A percentile compares a stretch with the other conserved stretches of the same genome.
Evolutionary conservation across 2,113 vertebrate species (phyloP).

Genomic region (Pteronura brasiliensis): DNA sequence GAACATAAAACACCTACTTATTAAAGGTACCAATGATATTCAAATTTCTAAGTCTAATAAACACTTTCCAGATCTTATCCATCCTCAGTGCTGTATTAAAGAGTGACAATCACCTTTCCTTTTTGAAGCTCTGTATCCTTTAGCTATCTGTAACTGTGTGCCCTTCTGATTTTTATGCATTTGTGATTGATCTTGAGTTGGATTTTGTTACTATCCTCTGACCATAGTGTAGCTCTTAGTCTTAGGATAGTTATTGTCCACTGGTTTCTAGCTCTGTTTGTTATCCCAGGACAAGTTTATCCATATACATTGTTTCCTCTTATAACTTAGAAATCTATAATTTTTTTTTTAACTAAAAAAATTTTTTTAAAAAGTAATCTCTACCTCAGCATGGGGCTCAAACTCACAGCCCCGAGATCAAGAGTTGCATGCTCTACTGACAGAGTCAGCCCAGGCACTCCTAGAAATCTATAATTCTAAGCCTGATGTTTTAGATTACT

Average conservation of each 20-base stretch:
- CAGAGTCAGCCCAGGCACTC: not conserved
- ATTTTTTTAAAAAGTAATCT: not conserved
- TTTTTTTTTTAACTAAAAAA: not conserved
- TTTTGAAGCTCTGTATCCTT: not conserved
- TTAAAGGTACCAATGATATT: not conserved
- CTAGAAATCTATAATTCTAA: not conserved
- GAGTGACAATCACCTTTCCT: not conserved
- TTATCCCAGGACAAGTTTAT: not conserved
- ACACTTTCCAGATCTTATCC: not conserved
- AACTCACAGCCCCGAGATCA: not conserved
- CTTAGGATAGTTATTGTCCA: not conserved
- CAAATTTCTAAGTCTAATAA: not conserved
- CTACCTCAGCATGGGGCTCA: not conserved
- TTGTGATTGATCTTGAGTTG: not conserved
- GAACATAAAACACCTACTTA: not conserved
- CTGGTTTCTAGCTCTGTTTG: not conserved
- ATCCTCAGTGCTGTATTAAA: not conserved
- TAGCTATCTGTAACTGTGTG: not conserved
- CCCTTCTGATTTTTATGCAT: not conserved
- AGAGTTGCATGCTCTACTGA: not conserved
- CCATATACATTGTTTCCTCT: not conserved
- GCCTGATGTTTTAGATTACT: not conserved
- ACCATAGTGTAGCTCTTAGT: not conserved
- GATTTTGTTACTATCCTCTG: not conserved
- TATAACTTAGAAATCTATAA: not conserved